Base-by-base conservation (phyloP, 1,140 invertebrate genomes). In the Hermatobates lingyangjiaoensis region DNA sequence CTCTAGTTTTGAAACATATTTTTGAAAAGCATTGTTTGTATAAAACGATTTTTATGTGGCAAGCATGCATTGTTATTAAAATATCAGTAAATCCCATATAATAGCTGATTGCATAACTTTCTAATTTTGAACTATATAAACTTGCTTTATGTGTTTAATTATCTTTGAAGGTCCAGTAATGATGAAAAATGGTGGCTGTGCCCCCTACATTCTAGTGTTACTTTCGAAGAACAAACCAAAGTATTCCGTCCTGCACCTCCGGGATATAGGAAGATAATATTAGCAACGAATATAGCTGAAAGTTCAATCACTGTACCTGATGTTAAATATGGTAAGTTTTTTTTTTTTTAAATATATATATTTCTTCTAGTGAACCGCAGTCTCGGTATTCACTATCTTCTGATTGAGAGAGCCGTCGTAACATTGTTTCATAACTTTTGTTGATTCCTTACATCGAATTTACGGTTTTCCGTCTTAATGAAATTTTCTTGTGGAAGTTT, bases 231-330 rank as follows among this genome's bases (percentile, higher is more conserved):
- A 57, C 87, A 91, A 59, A 68, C 70, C 14, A 67, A 68, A 44
- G 81, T 82, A 18, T 90, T 90, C 63, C 58, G 68, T 14, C 59
- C 64, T 12, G 61, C 75, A 2, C 69, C 71, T 21, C 44, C 57
- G 0, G 73, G 74, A 1, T 63, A 68, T 28, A 69, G 87, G 45
- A 95, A 94, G 69, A 76, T 93, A 55, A 95, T 98, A 62, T 68
- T 98, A 1, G 75, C 91, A 0, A 98, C 94, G 4, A 94, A 97
- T 66, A 93, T 98, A 57, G 91, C 92, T 0, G 95, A 98, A 68
- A 95, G 88, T 63, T 93, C 91, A 24, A 85, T 98, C 45, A 98
- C 94, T 3, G 87, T 98, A 27, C 79, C 85, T 27, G 87, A 96
- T 68, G 79, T 94, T 26, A 82, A 79, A 64, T 96, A 90, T 72